A percentile compares a stretch with the other conserved stretches of the same genome.
Conservation (phyloP, 2,797 vertebrate species). For the Ispidina picta region DNA sequence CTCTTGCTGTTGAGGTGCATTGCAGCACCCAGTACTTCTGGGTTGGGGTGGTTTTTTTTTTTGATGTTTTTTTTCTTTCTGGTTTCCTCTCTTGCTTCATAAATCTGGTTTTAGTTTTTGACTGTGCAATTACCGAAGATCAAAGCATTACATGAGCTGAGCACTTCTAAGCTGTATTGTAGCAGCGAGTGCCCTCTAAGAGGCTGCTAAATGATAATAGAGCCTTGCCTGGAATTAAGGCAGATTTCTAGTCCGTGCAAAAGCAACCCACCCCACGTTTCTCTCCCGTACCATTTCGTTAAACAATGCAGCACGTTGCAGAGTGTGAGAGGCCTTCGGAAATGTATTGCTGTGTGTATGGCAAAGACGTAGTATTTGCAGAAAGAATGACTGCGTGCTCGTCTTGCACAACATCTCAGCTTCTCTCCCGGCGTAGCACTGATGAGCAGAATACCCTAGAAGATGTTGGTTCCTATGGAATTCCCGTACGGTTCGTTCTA, state of each 20-base stretch:
- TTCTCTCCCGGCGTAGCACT: neutral
- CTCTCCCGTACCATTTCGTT: neutral
- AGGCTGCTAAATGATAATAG: neutral
- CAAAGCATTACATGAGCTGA: neutral
- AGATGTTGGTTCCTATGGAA: neutral
- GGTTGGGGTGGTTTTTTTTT: neutral
- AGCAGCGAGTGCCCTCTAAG: neutral
- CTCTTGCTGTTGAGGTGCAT: neutral
- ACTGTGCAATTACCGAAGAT: conserved; percentile 11
- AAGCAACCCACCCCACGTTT: neutral
- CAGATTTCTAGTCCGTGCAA: rapidly evolving
- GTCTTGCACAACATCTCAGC: neutral
- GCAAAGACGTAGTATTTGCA: neutral
- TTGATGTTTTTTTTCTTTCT: neutral
- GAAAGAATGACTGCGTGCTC: neutral
- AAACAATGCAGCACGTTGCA: conserved; percentile 55
- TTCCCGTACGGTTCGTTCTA: neutral
- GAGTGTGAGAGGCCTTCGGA: conserved; percentile 8
- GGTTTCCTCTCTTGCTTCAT: neutral
- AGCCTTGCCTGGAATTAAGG: neutral
- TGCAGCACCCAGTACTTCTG: neutral
- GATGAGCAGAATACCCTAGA: neutral
- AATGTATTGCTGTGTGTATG: neutral
- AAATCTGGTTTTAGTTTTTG: conserved; percentile 13
- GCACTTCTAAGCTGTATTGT: neutral